Conservation (phyloP, 2,113 vertebrate genomes). For the Bagarius yarrelli region DNA sequence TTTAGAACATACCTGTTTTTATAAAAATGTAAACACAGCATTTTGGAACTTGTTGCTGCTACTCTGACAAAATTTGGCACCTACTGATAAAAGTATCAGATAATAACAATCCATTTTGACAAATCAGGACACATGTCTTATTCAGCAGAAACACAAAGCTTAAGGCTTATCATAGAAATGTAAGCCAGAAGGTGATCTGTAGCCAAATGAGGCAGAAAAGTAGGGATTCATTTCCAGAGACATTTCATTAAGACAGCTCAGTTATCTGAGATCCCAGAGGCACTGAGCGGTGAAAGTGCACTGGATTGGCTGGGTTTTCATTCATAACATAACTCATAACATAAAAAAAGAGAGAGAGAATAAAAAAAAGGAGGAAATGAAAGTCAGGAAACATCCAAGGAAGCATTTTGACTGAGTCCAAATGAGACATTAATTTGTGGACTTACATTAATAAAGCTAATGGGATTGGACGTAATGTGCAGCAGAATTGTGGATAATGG, state of each 20-base stretch:
- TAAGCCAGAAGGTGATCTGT: constrained; percentile 8
- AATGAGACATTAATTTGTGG: constrained; percentile 14
- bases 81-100: no score
- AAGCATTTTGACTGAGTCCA: neutral
- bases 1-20: no score
- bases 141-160: neutral
- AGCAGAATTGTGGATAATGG: neutral
- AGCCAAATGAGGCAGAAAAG: constrained; percentile 27
- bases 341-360: constrained; percentile 59
- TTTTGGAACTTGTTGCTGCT: no score
- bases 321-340: constrained; percentile 21
- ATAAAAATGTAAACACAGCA: no score
- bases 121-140: neutral
- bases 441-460: neutral
- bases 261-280: constrained; percentile 9
- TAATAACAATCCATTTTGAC: no score
- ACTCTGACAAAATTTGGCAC: no score
- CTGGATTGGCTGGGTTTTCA: neutral
- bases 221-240: constrained; percentile 1
- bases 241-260: constrained; percentile 32
- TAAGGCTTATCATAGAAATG: neutral
- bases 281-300: neutral
- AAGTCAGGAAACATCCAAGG: constrained; percentile 51
- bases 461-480: neutral
- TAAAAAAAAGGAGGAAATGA: constrained; percentile 4